phyloP scores from a whole-genome alignment of 2,113 vertebrate genomes.

The Tamias sibiricus region DNA sequence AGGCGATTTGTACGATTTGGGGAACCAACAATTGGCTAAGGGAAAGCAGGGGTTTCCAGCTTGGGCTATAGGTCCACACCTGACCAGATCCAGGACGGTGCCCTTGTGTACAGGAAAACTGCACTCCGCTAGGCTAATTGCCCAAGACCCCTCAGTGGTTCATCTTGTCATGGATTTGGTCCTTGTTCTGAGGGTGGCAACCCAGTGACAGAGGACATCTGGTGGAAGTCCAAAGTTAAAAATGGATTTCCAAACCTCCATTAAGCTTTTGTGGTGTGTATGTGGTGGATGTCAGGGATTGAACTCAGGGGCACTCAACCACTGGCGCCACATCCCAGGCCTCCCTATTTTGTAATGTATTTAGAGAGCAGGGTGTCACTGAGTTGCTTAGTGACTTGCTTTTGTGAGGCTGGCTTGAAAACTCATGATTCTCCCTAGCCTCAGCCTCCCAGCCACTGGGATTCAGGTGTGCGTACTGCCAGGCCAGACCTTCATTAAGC shows the following conservation, averaged over 20 bases:
- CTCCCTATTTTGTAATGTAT: too few species aligned
- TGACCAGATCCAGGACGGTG: not conserved
- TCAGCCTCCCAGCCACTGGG: too few species aligned
- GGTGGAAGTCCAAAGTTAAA: not conserved
- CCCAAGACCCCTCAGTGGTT: too few species aligned
- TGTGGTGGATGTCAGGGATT: too few species aligned
- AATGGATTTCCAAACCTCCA: not conserved
- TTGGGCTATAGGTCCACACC: not conserved
- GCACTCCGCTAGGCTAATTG: fast-evolving
- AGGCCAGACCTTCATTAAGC: not conserved
- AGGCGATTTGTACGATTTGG: constrained; percentile 63
- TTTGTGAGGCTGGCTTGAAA: too few species aligned
- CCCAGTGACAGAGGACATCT: not conserved
- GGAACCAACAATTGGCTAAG: constrained; percentile 1
- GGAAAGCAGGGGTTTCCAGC: not conserved
- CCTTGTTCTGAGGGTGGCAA: not conserved
- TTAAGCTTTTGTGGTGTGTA: too few species aligned
- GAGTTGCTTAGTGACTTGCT: too few species aligned
- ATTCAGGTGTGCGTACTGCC: too few species aligned
- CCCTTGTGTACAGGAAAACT: not conserved
- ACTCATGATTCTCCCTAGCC: too few species aligned
- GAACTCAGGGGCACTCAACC: too few species aligned
- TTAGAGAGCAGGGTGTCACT: too few species aligned
- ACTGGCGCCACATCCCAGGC: too few species aligned
- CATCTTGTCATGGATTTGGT: not conserved